These are phyloP conservation scores for Liolophura sinensis DNA, from an alignment of 1,140 invertebrate species.

Conservation along the genomic window DNA sequence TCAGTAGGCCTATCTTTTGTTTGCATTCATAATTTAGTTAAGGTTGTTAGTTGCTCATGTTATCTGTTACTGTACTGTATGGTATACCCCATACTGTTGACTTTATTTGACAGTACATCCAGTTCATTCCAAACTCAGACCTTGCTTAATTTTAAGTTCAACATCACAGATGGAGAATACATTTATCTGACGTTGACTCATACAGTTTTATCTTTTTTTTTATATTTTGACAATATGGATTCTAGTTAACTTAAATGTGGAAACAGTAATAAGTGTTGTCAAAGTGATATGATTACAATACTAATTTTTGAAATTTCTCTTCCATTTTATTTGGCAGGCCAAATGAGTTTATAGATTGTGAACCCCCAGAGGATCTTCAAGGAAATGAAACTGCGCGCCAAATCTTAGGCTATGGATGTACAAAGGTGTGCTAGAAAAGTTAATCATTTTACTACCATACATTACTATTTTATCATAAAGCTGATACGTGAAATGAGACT, in stretches of 20 bases:
- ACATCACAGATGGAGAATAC: background rate
- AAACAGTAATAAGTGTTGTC: background rate
- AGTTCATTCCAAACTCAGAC: no score
- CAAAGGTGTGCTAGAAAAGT: conserved; percentile 66
- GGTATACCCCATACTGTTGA: no score
- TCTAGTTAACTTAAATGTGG: background rate
- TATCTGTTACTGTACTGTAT: no score
- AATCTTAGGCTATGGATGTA: conserved; percentile 79
- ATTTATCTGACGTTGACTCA: background rate
- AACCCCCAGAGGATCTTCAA: conserved; percentile 86
- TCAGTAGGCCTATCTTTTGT: no score
- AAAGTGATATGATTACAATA: background rate
- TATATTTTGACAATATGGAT: background rate
- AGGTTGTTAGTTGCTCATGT: no score
- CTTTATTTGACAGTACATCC: no score
- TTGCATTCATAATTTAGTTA: no score
- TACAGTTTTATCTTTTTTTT: background rate
- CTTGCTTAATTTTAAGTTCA: background rate
- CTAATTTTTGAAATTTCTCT: background rate
- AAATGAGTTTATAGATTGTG: conserved; percentile 88
- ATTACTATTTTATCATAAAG: background rate
- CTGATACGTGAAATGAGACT: background rate
- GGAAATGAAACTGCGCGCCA: conserved; percentile 85
- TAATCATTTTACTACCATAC: conserved; percentile 3
- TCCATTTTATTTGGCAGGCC: conserved; percentile 65